Evolutionary conservation across 2,797 vertebrate genomes (phyloP).

Genomic region (Amblyraja radiata): DNA sequence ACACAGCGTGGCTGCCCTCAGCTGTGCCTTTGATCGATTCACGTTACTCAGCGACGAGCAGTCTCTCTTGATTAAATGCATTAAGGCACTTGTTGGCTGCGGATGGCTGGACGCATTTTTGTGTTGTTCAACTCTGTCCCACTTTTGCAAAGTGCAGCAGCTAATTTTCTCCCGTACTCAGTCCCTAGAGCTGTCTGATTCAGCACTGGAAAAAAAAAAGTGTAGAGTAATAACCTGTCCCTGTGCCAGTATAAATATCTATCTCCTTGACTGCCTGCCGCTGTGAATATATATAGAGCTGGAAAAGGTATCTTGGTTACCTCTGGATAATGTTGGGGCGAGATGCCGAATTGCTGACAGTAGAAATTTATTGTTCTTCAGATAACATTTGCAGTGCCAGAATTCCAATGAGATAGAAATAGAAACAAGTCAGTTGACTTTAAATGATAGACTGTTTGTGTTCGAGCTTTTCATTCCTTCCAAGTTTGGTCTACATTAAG

Average conservation of each 20-base stretch:
- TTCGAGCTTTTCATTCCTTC: background rate
- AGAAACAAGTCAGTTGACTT: constrained; percentile 3
- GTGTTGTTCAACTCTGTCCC: background rate
- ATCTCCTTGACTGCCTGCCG: background rate
- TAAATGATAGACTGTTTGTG: background rate
- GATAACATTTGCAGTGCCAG: background rate
- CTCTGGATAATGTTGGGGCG: background rate
- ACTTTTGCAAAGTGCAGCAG: background rate
- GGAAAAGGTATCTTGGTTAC: background rate
- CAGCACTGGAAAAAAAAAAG: background rate
- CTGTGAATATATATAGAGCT: background rate
- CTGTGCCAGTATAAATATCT: constrained; percentile 13
- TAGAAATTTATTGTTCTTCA: constrained; percentile 29
- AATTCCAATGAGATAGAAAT: constrained; percentile 12
- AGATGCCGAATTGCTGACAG: background rate
- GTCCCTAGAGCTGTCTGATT: background rate
- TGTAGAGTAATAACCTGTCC: background rate
- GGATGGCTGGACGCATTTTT: background rate
- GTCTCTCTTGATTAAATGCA: background rate
- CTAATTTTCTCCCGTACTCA: background rate
- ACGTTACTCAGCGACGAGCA: background rate
- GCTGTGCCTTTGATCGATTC: background rate
- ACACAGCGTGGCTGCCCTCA: background rate
- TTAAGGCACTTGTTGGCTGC: background rate
- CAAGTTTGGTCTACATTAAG: background rate